Evolutionary conservation across 1,140 invertebrate species (phyloP), one percentile per base, ranked within the genome.

Genomic region (Andricus grossulariae): DNA sequence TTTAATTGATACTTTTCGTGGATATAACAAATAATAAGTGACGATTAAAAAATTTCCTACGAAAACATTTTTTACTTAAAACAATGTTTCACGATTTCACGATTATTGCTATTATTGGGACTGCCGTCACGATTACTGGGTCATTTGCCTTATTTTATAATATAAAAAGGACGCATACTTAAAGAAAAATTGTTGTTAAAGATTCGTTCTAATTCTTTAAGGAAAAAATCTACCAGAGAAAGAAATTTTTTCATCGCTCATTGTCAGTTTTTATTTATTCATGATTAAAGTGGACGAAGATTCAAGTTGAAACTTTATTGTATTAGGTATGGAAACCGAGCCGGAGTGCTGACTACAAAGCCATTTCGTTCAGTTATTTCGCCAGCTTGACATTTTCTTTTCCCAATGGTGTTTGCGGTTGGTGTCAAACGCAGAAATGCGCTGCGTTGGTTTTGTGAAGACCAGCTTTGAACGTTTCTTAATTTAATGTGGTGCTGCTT

Each of bases 361-460:
- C 57, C 39, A 66, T 66, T 66, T 15, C 25, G 25, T 21, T 15
- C 13, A 66, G 16, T 66, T 66, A 66, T 66, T 66, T 66, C 25
- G 57, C 57, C 39, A 66, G 13, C 32, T 66, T 66, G 21, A 16
- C 57, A 66, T 16, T 66, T 66, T 66, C 25, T 66, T 66, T 66
- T 66, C 21, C 57, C 25, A 66, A 66, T 3, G 10, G n/a, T 57
- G 7, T 13, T 66, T n/a, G 57, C 25, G 25, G 57, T 66, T 5
- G 19, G 32, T 32, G 16, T 39, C 6, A 39, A 39, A 25, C 57
- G 16, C 57, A 66, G 32, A 66, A 66, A 66, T 66, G 21, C 32
- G 57, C 57, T 32, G 25, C 5, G 21, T 66, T 66, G 57, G 21
- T 66, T 66, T 66, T 19, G 19, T 21, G 25, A 15, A 66, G 13